phyloP scores from a whole-genome alignment of 2,888 invertebrate species.

The Ecdyonurus torrentis region DNA sequence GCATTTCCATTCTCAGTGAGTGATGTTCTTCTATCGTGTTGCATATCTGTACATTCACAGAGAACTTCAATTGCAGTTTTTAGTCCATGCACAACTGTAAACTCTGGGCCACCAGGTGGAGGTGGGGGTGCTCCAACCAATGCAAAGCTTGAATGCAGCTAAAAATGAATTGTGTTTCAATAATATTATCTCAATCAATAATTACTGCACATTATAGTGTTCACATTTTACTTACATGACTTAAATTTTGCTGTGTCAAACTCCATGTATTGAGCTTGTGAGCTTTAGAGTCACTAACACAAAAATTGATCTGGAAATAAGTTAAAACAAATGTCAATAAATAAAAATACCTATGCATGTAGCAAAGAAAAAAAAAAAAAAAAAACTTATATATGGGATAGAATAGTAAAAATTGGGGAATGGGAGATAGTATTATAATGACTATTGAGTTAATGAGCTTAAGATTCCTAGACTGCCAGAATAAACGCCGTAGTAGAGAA shows the following conservation, averaged over 20 bases:
- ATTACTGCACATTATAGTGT: neutral
- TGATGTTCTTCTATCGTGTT: constrained; percentile 38
- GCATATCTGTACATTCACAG: constrained; percentile 63
- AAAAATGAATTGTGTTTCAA: no score
- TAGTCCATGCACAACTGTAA: constrained; percentile 64
- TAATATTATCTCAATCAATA: constrained; percentile 5
- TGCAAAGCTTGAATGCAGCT: constrained; percentile 70
- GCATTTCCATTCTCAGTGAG: constrained; percentile 29
- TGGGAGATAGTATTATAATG: no score
- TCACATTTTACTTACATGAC: constrained; percentile 44
- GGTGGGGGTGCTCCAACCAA: constrained; percentile 56
- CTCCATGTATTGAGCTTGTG: constrained; percentile 77
- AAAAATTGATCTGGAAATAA: constrained; percentile 60
- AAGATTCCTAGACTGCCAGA: no score
- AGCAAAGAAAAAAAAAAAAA: no score
- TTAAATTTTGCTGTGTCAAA: constrained; percentile 64
- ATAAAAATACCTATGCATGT: no score
- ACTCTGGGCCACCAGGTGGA: constrained; percentile 40
- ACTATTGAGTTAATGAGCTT: no score
- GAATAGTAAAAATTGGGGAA: no score
- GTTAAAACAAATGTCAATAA: no score
- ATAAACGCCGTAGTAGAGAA: no score
- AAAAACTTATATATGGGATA: no score
- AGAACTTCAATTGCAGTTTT: constrained; percentile 73
- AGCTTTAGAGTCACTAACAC: constrained; percentile 73